Conservation (phyloP, 2,888 invertebrate species). For the Agrochola macilenta region DNA sequence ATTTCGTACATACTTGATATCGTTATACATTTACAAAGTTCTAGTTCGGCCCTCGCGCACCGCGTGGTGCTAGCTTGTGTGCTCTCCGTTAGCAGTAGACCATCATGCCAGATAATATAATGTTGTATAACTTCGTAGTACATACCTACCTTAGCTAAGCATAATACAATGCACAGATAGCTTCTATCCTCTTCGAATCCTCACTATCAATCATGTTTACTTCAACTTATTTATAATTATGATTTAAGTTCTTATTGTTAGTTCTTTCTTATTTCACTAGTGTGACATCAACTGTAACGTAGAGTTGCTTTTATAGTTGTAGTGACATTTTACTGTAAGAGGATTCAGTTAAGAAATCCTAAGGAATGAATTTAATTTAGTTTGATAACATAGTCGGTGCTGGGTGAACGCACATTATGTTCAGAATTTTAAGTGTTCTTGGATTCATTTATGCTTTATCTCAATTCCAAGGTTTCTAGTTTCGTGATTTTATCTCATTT, state of each 20-base stretch:
- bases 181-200: conserved; percentile 4
- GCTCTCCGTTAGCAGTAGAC: too few species aligned
- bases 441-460: conserved; percentile 17
- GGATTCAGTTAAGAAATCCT: conserved; percentile 30
- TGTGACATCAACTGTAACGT: conserved; percentile 38
- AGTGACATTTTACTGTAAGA: conserved; percentile 37
- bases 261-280: conserved; percentile 39
- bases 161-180: conserved; percentile 25
- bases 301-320: conserved; percentile 35
- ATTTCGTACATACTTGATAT: conserved; percentile 12
- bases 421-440: conserved; percentile 7
- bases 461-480: conserved; percentile 2
- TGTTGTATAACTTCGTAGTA: conserved; percentile 1
- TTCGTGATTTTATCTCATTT: conserved; percentile 5
- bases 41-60: not conserved
- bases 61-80: not conserved
- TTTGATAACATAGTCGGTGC: conserved; percentile 39
- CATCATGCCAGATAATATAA: not conserved
- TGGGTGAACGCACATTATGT: conserved; percentile 45
- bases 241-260: conserved; percentile 41
- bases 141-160: not conserved
- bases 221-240: conserved; percentile 61
- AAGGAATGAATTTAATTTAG: conserved; percentile 25
- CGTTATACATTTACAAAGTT: not conserved
- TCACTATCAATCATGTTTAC: conserved; percentile 56